Percentiles rank a stretch among this genome's conserved stretches.
phyloP scores from a whole-genome alignment of 2,797 vertebrate species.

The Toxotes lorentzi region DNA sequence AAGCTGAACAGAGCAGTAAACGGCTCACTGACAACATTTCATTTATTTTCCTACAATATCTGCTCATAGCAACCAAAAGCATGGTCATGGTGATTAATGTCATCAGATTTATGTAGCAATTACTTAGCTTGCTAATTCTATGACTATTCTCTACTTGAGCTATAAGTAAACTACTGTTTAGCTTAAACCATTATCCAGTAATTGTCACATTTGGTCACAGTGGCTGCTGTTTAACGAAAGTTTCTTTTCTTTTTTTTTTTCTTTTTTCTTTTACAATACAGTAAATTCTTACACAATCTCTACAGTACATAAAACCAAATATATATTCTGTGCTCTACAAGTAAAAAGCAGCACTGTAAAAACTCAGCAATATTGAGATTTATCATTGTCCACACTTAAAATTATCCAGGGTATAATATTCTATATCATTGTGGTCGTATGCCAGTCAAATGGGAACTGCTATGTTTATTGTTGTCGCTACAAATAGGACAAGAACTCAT shows the following conservation, averaged over 20 bases:
- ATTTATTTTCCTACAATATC: background rate
- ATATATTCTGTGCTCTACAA: background rate
- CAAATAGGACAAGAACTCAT: constrained; percentile 71
- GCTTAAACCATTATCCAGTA: too few relatives aligned
- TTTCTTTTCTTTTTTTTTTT: background rate
- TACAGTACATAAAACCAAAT: constrained; percentile 7
- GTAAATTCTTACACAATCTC: background rate
- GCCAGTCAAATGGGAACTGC: constrained; percentile 28
- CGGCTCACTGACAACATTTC: background rate
- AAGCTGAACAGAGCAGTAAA: background rate
- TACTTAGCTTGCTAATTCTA: background rate
- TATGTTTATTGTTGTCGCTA: constrained; percentile 71
- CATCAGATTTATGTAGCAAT: background rate
- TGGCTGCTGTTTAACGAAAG: background rate
- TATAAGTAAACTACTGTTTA: too few relatives aligned
- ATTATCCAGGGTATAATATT: constrained; percentile 44
- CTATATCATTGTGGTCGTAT: constrained; percentile 58
- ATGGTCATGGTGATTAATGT: background rate
- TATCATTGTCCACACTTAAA: constrained; percentile 33
- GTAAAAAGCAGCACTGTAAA: background rate
- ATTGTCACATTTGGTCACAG: background rate
- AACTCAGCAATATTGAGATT: constrained; percentile 15
- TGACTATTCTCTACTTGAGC: background rate
- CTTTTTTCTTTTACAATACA: background rate
- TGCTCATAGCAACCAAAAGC: too few relatives aligned